Conservation (phyloP, 1,140 invertebrate species). For the Orchesella cincta region DNA sequence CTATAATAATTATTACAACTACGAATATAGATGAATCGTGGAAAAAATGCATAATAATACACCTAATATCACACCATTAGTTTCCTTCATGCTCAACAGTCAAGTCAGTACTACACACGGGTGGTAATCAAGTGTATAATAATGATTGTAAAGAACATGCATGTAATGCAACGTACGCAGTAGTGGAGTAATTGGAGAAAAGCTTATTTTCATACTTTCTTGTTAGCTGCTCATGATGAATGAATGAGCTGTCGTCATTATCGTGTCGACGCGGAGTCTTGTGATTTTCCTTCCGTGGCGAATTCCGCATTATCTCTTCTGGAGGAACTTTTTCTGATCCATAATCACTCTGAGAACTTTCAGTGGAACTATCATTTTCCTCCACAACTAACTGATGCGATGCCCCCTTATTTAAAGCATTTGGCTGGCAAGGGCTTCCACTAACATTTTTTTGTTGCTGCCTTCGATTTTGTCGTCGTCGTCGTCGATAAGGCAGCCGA, state of each 20-base stretch:
- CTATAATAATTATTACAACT: no score
- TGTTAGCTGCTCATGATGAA: constrained; percentile 1
- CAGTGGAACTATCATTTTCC: neutral
- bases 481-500: constrained; percentile 13
- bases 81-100: no score
- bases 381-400: neutral
- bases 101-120: no score
- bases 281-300: neutral
- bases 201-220: constrained; percentile 21
- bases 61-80: no score
- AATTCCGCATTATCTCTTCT: neutral
- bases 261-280: neutral
- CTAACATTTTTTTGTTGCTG: neutral
- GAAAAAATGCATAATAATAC: no score
- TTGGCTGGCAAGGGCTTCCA: neutral
- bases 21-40: no score
- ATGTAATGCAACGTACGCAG: no score
- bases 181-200: no score
- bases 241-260: neutral
- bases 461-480: neutral
- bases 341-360: constrained; percentile 20
- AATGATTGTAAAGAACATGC: no score
- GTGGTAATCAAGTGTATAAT: no score
- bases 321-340: neutral
- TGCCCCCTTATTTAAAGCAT: neutral